Evolutionary conservation across 1,140 invertebrate genomes (phyloP), one percentile per base, ranked within the genome.

Genomic region (Charaxes varanes): DNA sequence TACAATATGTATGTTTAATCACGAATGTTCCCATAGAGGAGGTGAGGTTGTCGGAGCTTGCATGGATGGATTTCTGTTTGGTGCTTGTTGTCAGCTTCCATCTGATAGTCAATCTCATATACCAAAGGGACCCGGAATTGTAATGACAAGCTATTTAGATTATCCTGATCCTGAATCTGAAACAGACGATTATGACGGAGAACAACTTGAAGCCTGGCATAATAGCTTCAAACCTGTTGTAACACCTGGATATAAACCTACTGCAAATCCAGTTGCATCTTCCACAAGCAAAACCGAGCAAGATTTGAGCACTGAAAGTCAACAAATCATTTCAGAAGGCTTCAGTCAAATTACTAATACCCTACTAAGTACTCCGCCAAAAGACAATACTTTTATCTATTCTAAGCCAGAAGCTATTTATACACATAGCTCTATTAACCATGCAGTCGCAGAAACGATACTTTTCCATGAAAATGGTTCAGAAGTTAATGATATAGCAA

Each of bases 1-100:
- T n/a, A 88, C 88, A n/a, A 90, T 95, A 57, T 97, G 95, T 77
- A 96, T 97, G 93, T 97, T 97, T 82, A 96, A 96, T 77, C 94
- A 95, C 62, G 94, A 97, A 68, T 97, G 95, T 71, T 87, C 87
- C 4, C 89, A 91, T 37, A 84, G 92, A 43, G 90, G 90, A 5
- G 95, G 95, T 2, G 88, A 92, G 62, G 93, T 96, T 0, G 91
- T 96, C 0, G 93, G 94, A 0, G 90, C 94, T 3, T 97, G 95
- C 57, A 94, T 96, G 89, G 94, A 97, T 67, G 93, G 93, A 1
- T 95, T 97, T 63, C 86, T 97, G 2, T 96, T 96, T 61, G 95
- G 95, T 3, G 93, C 94, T 2, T 97, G 95, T 69, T 97, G 95
- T 58, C 90, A 92, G 42, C 60, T 84, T 2, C 67, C 74, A 45